These are phyloP conservation scores for Alcedo atthis DNA, from an alignment of 2,797 vertebrate genomes.

Conservation along the genomic window DNA sequence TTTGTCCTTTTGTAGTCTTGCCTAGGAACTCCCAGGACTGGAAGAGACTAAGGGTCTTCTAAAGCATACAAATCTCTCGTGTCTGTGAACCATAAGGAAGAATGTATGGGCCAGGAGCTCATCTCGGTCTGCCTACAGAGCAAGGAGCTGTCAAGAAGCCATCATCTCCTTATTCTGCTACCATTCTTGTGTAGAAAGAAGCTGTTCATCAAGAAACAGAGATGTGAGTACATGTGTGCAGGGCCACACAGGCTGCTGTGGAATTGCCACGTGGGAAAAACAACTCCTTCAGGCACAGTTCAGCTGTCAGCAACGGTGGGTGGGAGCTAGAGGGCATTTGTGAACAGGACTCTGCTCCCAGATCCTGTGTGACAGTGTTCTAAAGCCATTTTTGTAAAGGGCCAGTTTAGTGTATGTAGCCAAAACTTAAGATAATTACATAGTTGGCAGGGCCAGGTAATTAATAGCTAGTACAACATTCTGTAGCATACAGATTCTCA, in stretches of 20 bases:
- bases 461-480: not conserved
- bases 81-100: not conserved
- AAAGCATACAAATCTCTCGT: not conserved
- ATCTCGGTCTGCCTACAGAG: not conserved
- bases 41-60: not conserved
- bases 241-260: not conserved
- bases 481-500: not conserved
- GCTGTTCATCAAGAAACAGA: not conserved
- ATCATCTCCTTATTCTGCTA: not conserved
- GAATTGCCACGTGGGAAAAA: not conserved
- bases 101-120: rapidly evolving
- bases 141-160: not conserved
- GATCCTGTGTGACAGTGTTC: not conserved
- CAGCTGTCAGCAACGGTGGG: not conserved
- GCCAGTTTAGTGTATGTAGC: not conserved
- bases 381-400: not conserved
- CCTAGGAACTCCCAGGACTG: not conserved
- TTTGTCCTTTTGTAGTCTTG: not conserved
- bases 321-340: not conserved
- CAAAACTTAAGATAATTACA: not conserved
- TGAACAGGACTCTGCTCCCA: not conserved
- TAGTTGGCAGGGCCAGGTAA: not conserved
- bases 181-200: not conserved
- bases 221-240: rapidly evolving
- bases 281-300: not conserved